A percentile compares a stretch with the other conserved stretches of the same genome.
Conservation (phyloP, 2,797 vertebrate genomes). For the Glossophaga mutica region DNA sequence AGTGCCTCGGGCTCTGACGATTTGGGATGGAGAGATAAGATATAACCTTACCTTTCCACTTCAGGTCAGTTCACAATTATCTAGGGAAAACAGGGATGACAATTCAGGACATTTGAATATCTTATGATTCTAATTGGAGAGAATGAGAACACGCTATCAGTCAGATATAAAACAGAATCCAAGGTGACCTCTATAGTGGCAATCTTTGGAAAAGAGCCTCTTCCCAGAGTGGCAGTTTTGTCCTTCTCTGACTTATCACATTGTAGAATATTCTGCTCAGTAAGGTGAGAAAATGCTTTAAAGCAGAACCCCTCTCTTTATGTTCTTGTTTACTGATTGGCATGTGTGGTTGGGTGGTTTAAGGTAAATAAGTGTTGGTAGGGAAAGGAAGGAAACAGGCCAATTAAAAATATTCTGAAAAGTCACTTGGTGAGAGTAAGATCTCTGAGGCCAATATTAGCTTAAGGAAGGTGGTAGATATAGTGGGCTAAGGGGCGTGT, state of each 20-base stretch:
- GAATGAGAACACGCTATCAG: conserved; percentile 20
- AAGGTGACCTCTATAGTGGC: background rate
- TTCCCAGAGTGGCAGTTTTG: background rate
- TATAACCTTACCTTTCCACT: background rate
- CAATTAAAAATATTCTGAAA: background rate
- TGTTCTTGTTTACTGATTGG: background rate
- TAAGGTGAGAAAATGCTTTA: background rate
- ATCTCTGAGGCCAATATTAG: background rate
- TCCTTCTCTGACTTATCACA: background rate
- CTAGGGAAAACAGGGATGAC: conserved; percentile 10
- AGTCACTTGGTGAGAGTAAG: background rate
- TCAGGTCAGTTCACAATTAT: background rate
- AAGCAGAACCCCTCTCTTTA: background rate
- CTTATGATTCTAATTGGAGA: conserved; percentile 50
- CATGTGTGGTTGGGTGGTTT: background rate
- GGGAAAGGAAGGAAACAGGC: background rate
- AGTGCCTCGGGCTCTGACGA: background rate
- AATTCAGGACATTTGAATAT: conserved; percentile 33
- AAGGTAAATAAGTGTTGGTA: background rate
- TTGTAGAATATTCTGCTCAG: background rate
- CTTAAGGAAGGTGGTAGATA: background rate
- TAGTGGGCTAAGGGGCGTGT: background rate
- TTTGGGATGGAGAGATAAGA: background rate
- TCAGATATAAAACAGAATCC: background rate
- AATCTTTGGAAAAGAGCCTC: background rate